Conservation (phyloP, 2,888 invertebrate species). For the Vanessa cardui region DNA sequence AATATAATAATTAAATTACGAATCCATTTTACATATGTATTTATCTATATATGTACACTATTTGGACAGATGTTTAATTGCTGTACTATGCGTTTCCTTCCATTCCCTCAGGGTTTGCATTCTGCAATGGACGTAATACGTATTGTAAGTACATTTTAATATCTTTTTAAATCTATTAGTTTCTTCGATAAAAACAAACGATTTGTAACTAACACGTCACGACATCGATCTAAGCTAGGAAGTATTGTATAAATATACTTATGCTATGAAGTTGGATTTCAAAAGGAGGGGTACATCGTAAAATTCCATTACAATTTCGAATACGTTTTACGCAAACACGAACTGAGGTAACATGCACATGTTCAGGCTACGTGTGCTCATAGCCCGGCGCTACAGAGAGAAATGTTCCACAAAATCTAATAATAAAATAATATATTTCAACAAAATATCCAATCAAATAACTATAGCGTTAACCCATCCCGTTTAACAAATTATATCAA, state of each 20-base stretch:
- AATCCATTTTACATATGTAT: constrained; percentile 38
- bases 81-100: constrained; percentile 74
- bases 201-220: constrained; percentile 64
- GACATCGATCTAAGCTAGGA: constrained; percentile 70
- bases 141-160: constrained; percentile 58
- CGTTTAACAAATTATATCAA: constrained; percentile 31
- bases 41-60: constrained; percentile 52
- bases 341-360: constrained; percentile 33
- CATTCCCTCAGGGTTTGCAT: constrained; percentile 73
- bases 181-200: constrained; percentile 7
- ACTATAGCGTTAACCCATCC: constrained; percentile 30
- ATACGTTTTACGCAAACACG: constrained; percentile 23
- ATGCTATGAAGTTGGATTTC: constrained; percentile 30
- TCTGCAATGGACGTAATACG: constrained; percentile 80
- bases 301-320: constrained; percentile 29
- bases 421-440: constrained; percentile 29
- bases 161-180: neutral
- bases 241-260: constrained; percentile 33
- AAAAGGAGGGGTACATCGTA: constrained; percentile 29
- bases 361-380: constrained; percentile 27
- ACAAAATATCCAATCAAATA: constrained; percentile 27
- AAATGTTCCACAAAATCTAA: constrained; percentile 26
- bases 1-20: constrained; percentile 29
- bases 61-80: constrained; percentile 66
- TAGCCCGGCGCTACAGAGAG: constrained; percentile 30